These are phyloP conservation scores for Burhinus bistriatus DNA, from an alignment of 2,113 vertebrate genomes.

Conservation along the genomic window DNA sequence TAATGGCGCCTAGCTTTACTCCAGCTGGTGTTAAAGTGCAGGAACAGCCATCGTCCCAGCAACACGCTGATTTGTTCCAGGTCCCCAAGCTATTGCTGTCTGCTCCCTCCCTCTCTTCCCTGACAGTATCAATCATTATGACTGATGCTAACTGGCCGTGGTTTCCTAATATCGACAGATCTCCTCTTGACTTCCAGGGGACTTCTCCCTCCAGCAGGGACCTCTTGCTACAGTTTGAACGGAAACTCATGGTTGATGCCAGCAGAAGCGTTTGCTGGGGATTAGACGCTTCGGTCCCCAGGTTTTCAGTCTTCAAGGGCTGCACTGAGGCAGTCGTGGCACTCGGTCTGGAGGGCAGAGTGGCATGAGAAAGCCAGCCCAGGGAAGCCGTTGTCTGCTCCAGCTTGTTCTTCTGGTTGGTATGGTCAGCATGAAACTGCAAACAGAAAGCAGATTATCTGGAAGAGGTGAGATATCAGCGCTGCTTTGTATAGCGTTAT, in stretches of 20 bases:
- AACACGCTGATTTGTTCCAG: neutral
- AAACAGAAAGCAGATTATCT: neutral
- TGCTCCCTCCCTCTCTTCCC: neutral
- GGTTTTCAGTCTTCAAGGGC: neutral
- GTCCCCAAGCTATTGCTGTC: neutral
- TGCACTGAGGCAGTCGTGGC: neutral
- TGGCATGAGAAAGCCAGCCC: neutral
- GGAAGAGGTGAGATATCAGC: neutral
- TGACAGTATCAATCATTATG: neutral
- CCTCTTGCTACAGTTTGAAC: neutral
- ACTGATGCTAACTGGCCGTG: neutral
- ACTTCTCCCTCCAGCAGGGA: neutral
- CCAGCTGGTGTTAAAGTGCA: neutral
- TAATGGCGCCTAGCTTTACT: conserved; percentile 25
- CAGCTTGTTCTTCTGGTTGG: neutral
- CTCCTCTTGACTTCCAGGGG: neutral
- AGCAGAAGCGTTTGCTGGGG: neutral
- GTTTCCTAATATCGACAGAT: neutral
- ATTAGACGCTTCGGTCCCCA: neutral
- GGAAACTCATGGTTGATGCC: neutral
- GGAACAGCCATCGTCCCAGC: neutral
- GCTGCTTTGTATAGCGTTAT: neutral
- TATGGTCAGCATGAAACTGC: neutral
- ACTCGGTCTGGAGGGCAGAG: neutral
- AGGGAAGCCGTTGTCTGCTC: neutral